Evolutionary conservation across 2,888 invertebrate genomes (phyloP), one percentile per base, ranked within the genome.

Genomic region (Deilephila elpenor): DNA sequence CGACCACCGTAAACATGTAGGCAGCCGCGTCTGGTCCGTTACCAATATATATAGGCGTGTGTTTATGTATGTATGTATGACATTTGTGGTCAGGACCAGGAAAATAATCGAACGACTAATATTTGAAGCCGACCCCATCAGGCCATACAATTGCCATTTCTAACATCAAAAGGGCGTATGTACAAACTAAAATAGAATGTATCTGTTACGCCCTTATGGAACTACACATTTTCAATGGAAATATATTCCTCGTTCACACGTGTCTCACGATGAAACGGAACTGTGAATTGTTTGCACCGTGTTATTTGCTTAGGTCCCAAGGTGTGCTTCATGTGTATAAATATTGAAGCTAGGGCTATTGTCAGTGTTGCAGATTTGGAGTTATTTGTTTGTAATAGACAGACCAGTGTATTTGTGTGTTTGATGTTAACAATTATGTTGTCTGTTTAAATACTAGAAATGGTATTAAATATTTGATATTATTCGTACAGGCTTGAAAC

Each of bases 291-390:
- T 67, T 64, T 51, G 67, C 44, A 5, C 37, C 51, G 25, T 32
- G 32, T 5, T 51, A 51, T 67, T 67, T 67, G 44, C 25, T 67
- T 51, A 67, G 44, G 67, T n/a, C 64, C 44, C 51, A 44, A 25
- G 34, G 6, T 8, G 34, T 62, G n/a, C 61, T 67, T 11, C 37
- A 51, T 7, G 25, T 25, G 44, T 62, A 62, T 34, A 19, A 64
- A 64, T 64, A 64, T 64, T 64, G 64, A 6, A 37, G 44, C 20
- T 37, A 20, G 11, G 37, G 20, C 11, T 37, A 64, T 64, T 7
- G 19, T 32, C 2, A 19, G 25, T 25, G 60, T 14, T 4, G 29
- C 4, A 7, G 14, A 11, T 60, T 5, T 60, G 11, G 14, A 29
- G 56, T n/a, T 17, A n/a, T 17, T 56, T 19, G 56, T 56, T 17